A percentile compares a stretch with the other conserved stretches of the same genome.
Evolutionary conservation across 2,888 invertebrate species (phyloP).

Genomic region (Slavum lentiscoides): DNA sequence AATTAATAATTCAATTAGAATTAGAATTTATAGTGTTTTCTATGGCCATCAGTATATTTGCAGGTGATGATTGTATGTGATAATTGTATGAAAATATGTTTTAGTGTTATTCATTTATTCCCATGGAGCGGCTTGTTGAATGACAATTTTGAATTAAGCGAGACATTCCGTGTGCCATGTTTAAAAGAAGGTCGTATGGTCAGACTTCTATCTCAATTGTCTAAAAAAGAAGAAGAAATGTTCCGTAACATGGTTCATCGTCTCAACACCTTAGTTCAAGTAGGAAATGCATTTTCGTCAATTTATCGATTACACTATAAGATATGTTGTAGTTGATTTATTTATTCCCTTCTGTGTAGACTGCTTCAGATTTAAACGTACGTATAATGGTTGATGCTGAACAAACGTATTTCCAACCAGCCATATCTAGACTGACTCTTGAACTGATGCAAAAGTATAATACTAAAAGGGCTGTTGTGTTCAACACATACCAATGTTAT

Average conservation of each 20-base stretch:
- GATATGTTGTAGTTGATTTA: neutral
- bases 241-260: slow-evolving; percentile 95
- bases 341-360: slow-evolving; percentile 62
- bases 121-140: slow-evolving; percentile 98
- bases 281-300: slow-evolving; percentile 59
- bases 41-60: too few relatives aligned
- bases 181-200: slow-evolving; percentile 90
- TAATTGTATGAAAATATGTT: slow-evolving; percentile 55
- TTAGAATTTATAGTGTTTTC: too few relatives aligned
- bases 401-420: slow-evolving; percentile 99
- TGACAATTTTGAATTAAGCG: slow-evolving; percentile 86
- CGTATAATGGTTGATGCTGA: slow-evolving; percentile 99
- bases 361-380: slow-evolving; percentile 87
- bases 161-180: slow-evolving; percentile 91
- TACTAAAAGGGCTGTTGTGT: slow-evolving; percentile 83
- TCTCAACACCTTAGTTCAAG: slow-evolving; percentile 85
- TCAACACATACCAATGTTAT: slow-evolving; percentile 99
- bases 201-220: slow-evolving; percentile 83
- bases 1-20: too few relatives aligned
- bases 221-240: slow-evolving; percentile 92
- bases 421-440: slow-evolving; percentile 92
- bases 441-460: slow-evolving; percentile 99
- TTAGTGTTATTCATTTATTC: slow-evolving; percentile 92
- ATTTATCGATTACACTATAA: neutral
- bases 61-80: too few relatives aligned